Conservation (phyloP, 2,888 invertebrate genomes). For the Hyles lineata region DNA sequence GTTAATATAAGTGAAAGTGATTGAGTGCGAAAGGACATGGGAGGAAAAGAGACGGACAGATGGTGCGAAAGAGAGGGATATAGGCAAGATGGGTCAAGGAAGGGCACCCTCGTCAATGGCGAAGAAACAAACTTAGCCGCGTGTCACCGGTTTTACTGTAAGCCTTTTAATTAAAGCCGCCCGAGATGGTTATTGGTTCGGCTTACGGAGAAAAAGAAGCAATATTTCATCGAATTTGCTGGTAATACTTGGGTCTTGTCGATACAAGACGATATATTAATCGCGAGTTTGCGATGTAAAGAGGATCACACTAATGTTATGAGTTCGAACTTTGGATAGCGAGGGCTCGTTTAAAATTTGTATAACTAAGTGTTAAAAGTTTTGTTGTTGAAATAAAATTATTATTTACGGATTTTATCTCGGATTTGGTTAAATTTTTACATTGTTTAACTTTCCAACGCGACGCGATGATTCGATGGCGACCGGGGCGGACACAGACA, state of each 20-base stretch:
- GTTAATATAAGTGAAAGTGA: slow-evolving; percentile 55
- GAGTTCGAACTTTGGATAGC: neutral
- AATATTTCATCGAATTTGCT: slow-evolving; percentile 10
- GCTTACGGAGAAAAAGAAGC: slow-evolving; percentile 3
- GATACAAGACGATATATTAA: neutral
- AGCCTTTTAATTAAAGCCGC: slow-evolving; percentile 30
- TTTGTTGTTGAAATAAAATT: no score
- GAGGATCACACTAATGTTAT: neutral
- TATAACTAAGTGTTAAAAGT: neutral
- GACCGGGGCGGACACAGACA: no score
- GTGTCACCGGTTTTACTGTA: slow-evolving; percentile 29
- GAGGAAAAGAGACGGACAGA: neutral
- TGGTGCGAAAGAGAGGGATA: neutral
- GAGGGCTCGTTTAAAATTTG: neutral
- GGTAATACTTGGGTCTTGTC: neutral
- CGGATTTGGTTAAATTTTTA: no score
- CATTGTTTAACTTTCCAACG: no score
- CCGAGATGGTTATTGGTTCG: slow-evolving; percentile 18
- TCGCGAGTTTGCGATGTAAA: no score
- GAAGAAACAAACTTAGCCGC: slow-evolving; percentile 29
- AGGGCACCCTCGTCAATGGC: slow-evolving; percentile 24
- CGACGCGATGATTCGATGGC: no score
- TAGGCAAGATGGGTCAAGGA: slow-evolving; percentile 27
- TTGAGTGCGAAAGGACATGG: slow-evolving; percentile 51
- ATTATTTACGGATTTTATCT: no score